A percentile compares a stretch with the other conserved stretches of the same genome.
Conservation (phyloP, 2,888 invertebrate genomes). For the Microchrysa polita region DNA sequence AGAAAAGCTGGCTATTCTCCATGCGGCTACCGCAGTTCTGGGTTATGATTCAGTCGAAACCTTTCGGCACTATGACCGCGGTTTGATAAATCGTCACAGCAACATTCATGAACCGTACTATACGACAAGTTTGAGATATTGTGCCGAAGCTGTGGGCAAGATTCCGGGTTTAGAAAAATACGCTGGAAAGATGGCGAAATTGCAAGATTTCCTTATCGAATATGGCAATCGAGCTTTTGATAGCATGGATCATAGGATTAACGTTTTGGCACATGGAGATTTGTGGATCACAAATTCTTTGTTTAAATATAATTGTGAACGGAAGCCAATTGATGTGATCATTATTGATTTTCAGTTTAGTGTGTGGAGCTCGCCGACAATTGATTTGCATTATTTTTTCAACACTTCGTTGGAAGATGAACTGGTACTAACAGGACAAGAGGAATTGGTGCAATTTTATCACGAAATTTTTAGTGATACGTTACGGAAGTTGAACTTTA, state of each 20-base stretch:
- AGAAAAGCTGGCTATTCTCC: slow-evolving; percentile 63
- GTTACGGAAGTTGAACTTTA: slow-evolving; percentile 56
- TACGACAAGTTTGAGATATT: slow-evolving; percentile 57
- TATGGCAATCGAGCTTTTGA: slow-evolving; percentile 55
- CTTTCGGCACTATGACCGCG: slow-evolving; percentile 56
- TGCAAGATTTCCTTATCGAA: slow-evolving; percentile 59
- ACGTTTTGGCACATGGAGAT: slow-evolving; percentile 62
- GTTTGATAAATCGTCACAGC: slow-evolving; percentile 61
- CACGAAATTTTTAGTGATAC: slow-evolving; percentile 56
- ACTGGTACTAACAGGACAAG: slow-evolving; percentile 58
- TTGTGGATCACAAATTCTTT: slow-evolving; percentile 63
- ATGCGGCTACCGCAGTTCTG: slow-evolving; percentile 63
- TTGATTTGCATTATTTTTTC: slow-evolving; percentile 61
- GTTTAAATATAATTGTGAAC: slow-evolving; percentile 53
- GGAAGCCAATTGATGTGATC: slow-evolving; percentile 55
- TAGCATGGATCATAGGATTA: slow-evolving; percentile 53
- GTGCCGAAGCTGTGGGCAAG: slow-evolving; percentile 55
- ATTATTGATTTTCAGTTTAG: slow-evolving; percentile 62
- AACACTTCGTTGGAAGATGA: slow-evolving; percentile 60
- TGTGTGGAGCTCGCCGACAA: slow-evolving; percentile 62
- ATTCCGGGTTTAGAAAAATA: slow-evolving; percentile 57
- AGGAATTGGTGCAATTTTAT: slow-evolving; percentile 59
- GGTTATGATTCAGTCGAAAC: slow-evolving; percentile 55
- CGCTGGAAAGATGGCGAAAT: slow-evolving; percentile 56
- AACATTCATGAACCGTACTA: slow-evolving; percentile 58